Evolutionary conservation across 2,888 invertebrate genomes (phyloP).

Genomic region (Drosophila incognita): DNA sequence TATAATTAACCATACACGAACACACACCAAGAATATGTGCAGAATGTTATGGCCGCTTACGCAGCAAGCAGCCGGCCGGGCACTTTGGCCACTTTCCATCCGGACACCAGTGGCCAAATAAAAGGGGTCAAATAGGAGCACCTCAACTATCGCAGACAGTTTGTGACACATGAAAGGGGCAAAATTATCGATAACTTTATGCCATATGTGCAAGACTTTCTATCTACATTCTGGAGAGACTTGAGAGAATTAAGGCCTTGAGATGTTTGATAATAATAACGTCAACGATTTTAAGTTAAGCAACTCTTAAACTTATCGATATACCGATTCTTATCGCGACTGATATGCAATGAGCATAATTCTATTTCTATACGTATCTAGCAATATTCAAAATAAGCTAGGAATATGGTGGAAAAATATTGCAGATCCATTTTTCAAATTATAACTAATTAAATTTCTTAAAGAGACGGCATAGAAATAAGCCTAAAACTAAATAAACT

Average conservation of each 20-base stretch:
- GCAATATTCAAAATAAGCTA: background rate
- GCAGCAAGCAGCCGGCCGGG: slow-evolving; percentile 53
- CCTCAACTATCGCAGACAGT: slow-evolving; percentile 9
- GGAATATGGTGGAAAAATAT: background rate
- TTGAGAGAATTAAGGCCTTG: background rate
- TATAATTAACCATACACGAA: slow-evolving; percentile 73
- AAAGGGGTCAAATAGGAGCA: slow-evolving; percentile 13
- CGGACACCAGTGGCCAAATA: slow-evolving; percentile 26
- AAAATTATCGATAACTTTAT: background rate
- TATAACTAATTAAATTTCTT: background rate
- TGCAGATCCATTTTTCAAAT: background rate
- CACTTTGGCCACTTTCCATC: slow-evolving; percentile 55
- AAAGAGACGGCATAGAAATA: background rate
- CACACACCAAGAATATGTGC: slow-evolving; percentile 51
- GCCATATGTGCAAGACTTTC: background rate
- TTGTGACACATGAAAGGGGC: background rate
- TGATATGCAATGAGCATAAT: background rate
- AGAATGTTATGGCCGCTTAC: slow-evolving; percentile 75
- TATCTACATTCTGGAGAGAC: background rate
- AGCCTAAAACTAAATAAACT: background rate
- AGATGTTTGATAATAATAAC: background rate
- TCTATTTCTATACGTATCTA: background rate
- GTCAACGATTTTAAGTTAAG: too few species aligned
- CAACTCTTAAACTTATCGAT: background rate
- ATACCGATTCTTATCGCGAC: background rate